These are phyloP conservation scores for Phaethon lepturus DNA, from an alignment of 2,113 vertebrate genomes.

Conservation along the genomic window DNA sequence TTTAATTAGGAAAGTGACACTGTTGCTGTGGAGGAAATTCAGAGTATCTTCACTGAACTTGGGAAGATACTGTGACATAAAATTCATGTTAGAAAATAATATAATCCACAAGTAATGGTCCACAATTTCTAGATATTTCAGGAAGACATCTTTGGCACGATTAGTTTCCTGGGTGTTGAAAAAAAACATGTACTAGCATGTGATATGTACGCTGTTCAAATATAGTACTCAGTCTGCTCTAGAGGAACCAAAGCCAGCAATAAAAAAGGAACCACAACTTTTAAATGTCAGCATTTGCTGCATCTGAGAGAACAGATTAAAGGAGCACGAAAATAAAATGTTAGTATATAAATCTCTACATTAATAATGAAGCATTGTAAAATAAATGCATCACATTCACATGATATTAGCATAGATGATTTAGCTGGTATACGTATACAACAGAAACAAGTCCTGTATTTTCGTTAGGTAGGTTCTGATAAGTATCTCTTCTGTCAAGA, in stretches of 20 bases:
- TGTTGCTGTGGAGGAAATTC: background rate
- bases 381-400: background rate
- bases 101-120: background rate
- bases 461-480: conserved; percentile 17
- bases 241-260: conserved; percentile 30
- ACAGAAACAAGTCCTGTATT: background rate
- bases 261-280: conserved; percentile 30
- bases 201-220: conserved; percentile 25
- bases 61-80: background rate
- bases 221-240: conserved; percentile 9
- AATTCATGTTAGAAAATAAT: background rate
- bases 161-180: background rate
- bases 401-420: background rate
- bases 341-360: background rate
- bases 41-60: background rate
- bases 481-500: conserved; percentile 14
- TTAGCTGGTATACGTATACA: background rate
- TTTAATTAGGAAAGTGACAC: background rate
- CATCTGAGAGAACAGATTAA: conserved; percentile 23
- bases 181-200: conserved; percentile 24
- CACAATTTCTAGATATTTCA: background rate
- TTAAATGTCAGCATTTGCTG: conserved; percentile 52
- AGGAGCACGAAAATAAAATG: background rate
- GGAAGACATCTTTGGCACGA: background rate
- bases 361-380: background rate